Percentiles rank a stretch among this genome's conserved stretches.
Evolutionary conservation across 2,113 vertebrate genomes (phyloP).

Genomic region (Romanogobio albipinnatus): DNA sequence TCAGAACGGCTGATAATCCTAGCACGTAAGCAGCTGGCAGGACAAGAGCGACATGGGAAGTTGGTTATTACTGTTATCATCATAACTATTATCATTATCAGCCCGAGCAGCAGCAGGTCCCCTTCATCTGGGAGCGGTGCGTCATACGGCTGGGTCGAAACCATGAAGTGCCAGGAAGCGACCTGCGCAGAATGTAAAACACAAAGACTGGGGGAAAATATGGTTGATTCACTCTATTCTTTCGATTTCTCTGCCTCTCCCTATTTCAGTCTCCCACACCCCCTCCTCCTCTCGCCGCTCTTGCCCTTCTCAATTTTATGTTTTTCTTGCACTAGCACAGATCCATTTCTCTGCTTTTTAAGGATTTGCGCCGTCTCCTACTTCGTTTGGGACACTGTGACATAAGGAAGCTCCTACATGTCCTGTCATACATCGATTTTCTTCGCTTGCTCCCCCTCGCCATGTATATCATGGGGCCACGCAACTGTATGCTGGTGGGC

Average conservation of each 20-base stretch:
- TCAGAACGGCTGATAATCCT: conserved; percentile 65
- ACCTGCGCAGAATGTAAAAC: conserved; percentile 67
- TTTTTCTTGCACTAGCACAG: conserved; percentile 27
- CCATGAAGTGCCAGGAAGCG: conserved; percentile 65
- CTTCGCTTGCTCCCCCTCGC: neutral
- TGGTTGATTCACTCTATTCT: conserved; percentile 69
- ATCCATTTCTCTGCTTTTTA: conserved; percentile 46
- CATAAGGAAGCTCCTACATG: neutral
- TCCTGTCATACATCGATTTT: conserved; percentile 13
- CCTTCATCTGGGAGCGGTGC: conserved; percentile 64
- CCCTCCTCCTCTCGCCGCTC: conserved; percentile 6
- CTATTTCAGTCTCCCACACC: conserved; percentile 49
- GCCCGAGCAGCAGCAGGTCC: conserved; percentile 69
- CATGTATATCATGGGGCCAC: neutral
- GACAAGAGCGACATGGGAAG: conserved; percentile 68
- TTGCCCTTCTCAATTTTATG: conserved; percentile 54
- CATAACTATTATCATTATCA: conserved; percentile 77
- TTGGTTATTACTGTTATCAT: conserved; percentile 75
- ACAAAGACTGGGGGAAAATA: conserved; percentile 48
- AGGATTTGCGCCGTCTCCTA: conserved; percentile 6
- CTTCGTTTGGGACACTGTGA: conserved; percentile 3
- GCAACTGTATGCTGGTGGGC: conserved; percentile 25
- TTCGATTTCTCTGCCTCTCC: conserved; percentile 61
- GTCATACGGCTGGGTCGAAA: conserved; percentile 65
- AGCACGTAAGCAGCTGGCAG: conserved; percentile 62